A percentile compares a stretch with the other conserved stretches of the same genome.
phyloP scores from a whole-genome alignment of 2,113 vertebrate genomes.

The Chaenocephalus aceratus region DNA sequence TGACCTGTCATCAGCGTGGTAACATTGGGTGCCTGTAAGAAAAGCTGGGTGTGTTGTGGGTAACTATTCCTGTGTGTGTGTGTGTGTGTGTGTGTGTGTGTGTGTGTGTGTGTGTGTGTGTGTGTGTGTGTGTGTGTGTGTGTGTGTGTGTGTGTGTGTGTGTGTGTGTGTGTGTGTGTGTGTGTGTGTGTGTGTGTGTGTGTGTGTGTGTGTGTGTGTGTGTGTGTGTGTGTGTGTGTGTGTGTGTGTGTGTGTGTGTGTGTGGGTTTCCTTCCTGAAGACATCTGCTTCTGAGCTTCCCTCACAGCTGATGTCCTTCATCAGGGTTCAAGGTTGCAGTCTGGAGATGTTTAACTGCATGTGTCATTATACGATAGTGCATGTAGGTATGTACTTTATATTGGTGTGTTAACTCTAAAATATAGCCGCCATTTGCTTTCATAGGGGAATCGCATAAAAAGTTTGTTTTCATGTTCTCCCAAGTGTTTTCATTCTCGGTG shows the following conservation, averaged over 20 bases:
- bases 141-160: no score
- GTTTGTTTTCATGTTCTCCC: slow-evolving; percentile 42
- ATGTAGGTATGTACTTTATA: background rate
- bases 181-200: no score
- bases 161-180: no score
- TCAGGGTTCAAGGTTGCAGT: slow-evolving; percentile 29
- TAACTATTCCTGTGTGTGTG: slow-evolving; percentile 23
- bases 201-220: no score
- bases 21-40: slow-evolving; percentile 13
- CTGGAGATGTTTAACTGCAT: slow-evolving; percentile 28
- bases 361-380: background rate
- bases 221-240: no score
- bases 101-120: no score
- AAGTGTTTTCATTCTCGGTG: slow-evolving; percentile 34
- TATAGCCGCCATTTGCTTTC: slow-evolving; percentile 32
- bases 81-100: slow-evolving; percentile 10
- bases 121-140: no score
- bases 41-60: slow-evolving; percentile 45
- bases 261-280: slow-evolving; percentile 49
- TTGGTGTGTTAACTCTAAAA: slow-evolving; percentile 27
- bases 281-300: slow-evolving; percentile 58
- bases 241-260: slow-evolving; percentile 1
- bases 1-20: slow-evolving; percentile 39
- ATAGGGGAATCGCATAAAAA: slow-evolving; percentile 28
- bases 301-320: slow-evolving; percentile 52